Base-by-base conservation (phyloP, 1,140 invertebrate genomes). In the Telenomus remus region DNA sequence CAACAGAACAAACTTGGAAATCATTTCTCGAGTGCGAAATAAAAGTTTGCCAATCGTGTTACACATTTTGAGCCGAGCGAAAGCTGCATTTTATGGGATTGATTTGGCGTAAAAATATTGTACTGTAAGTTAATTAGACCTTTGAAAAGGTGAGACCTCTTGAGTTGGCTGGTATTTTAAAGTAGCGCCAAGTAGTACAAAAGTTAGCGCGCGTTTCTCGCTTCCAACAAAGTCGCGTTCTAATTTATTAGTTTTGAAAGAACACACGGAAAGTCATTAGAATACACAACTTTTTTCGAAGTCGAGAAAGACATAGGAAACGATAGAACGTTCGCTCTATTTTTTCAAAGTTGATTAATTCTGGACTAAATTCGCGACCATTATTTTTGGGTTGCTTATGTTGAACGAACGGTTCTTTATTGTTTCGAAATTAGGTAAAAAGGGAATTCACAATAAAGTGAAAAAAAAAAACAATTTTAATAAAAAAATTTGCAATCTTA, bases 201-300 rank as follows among this genome's bases (percentile, higher is more conserved):
- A 39, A 39, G 37, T 39, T 39, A 39, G 3, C 6, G 37, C n/a
- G 37, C n/a, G 37, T 9, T n/a, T 39, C n/a, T 39, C n/a, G 37
- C 9, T 2, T 39, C n/a, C 9, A 39, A 39, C 37, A 27, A 27
- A 39, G 37, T 39, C 9, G 37, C 9, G 37, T 9, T n/a, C 37
- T n/a, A 39, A 39, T 39, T 39, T 39, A 39, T 39, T 39, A 39
- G 19, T n/a, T 39, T 39, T 39, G 9, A 39, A 39, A 39, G 37
- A 39, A 9, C 3, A 39, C 37, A 39, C 3, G 2, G 9, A 9
- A 11, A 39, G 9, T 39, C 9, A 39, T 39, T 39, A n/a, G 9
- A 39, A 39, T 39, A n/a, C 1, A 11, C 1, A 9, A 39, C 37
- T n/a, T 39, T 39, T 39, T 39, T 27, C 19, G 19, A n/a, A n/a